Conservation (phyloP, 35 echinoderm and acorn worm species). For the Ophiothrix spiculata region DNA sequence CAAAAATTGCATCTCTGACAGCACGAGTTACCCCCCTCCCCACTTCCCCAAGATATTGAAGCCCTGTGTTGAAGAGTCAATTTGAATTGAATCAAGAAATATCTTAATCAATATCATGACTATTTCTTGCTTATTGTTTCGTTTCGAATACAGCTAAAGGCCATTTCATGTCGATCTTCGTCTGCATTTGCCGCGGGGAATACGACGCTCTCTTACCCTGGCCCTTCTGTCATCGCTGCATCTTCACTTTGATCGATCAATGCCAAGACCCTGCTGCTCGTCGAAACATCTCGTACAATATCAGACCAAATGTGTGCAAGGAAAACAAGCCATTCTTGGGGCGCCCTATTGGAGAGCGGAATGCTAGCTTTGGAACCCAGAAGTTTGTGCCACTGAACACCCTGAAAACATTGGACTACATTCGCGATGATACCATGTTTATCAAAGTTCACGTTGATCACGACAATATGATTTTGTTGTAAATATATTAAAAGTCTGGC, state of each 20-base stretch:
- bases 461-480: slow-evolving; percentile 89
- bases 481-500: no score
- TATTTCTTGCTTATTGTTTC: no score
- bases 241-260: slow-evolving; percentile 92
- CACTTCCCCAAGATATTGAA: no score
- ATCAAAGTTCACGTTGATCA: slow-evolving; percentile 96
- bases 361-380: slow-evolving; percentile 98
- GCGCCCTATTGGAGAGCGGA: slow-evolving; percentile 77
- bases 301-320: slow-evolving; percentile 96
- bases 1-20: no score
- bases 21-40: no score
- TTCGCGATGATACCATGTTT: slow-evolving; percentile 97
- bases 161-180: slow-evolving; percentile 97
- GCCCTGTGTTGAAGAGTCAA: no score
- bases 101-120: no score
- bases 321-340: slow-evolving; percentile 96
- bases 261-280: slow-evolving; percentile 95
- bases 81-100: no score
- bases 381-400: slow-evolving; percentile 89
- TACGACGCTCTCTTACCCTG: slow-evolving; percentile 93
- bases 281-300: slow-evolving; percentile 93
- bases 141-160: slow-evolving; percentile 64
- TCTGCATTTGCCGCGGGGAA: slow-evolving; percentile 85
- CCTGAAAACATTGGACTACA: slow-evolving; percentile 93
- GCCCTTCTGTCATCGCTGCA: slow-evolving; percentile 91